A percentile compares a stretch with the other conserved stretches of the same genome.
phyloP scores from a whole-genome alignment of 2,888 invertebrate species.

The Clusia tigrina region DNA sequence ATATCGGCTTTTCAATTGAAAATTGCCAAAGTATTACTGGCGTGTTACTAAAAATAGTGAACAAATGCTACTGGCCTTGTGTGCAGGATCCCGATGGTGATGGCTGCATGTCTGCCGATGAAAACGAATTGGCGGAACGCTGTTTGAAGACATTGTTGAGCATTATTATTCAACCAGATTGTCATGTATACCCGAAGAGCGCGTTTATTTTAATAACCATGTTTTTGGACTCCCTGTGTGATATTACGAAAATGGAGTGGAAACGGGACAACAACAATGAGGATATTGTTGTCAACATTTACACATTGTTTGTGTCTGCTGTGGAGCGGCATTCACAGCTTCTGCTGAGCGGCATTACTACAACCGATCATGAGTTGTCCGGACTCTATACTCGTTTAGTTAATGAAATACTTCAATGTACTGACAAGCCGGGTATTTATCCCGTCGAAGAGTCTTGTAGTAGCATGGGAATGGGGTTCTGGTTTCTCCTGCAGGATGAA shows the following conservation, averaged over 20 bases:
- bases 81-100: conserved; percentile 65
- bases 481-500: conserved; percentile 82
- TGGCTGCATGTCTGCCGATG: conserved; percentile 67
- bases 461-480: conserved; percentile 86
- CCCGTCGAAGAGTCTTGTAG: conserved; percentile 89
- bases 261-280: conserved; percentile 64
- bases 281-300: conserved; percentile 74
- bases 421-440: conserved; percentile 81
- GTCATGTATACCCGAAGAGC: conserved; percentile 69
- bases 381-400: conserved; percentile 71
- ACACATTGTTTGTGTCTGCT: conserved; percentile 74
- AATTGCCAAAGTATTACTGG: conserved; percentile 59
- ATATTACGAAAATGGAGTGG: conserved; percentile 67
- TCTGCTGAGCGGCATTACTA: conserved; percentile 61
- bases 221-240: conserved; percentile 68
- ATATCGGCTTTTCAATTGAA: conserved; percentile 61
- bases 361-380: conserved; percentile 64
- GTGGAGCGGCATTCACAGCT: conserved; percentile 75
- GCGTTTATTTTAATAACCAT: conserved; percentile 70
- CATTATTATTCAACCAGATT: conserved; percentile 69
- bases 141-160: conserved; percentile 71
- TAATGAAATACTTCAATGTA: conserved; percentile 79
- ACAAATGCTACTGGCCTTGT: conserved; percentile 65
- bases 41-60: conserved; percentile 62
- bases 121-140: conserved; percentile 69